Percentiles rank a stretch among this genome's conserved stretches.
These are phyloP conservation scores for Phycodurus eques DNA, from an alignment of 2,113 vertebrate species.

Conservation along the genomic window DNA sequence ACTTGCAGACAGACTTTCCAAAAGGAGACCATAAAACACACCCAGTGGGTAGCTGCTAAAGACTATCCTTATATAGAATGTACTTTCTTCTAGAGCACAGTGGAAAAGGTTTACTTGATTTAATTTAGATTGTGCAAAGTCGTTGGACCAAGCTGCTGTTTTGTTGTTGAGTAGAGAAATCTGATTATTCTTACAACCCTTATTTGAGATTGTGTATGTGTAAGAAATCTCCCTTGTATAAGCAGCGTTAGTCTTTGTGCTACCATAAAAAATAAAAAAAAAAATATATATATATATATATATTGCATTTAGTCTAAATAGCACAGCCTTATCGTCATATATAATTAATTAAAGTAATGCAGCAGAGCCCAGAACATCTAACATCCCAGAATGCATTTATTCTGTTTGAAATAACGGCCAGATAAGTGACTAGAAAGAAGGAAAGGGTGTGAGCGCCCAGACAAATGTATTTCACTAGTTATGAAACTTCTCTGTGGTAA, in stretches of 20 bases:
- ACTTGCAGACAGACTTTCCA: constrained; percentile 34
- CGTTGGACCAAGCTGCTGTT: neutral
- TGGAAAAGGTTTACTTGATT: constrained; percentile 15
- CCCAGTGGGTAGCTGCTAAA: constrained; percentile 33
- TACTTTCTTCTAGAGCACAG: neutral
- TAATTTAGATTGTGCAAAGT: constrained; percentile 16
- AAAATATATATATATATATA: too few species aligned
- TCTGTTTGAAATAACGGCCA: neutral
- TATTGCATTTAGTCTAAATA: neutral
- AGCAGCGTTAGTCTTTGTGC: neutral
- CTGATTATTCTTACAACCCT: neutral
- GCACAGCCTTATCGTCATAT: neutral
- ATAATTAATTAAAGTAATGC: neutral
- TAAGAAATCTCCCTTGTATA: neutral
- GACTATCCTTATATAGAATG: constrained; percentile 17
- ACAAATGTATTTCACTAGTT: neutral
- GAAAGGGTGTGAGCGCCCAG: neutral
- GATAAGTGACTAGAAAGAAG: neutral
- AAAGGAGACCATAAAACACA: constrained; percentile 33
- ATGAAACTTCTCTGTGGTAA: constrained; percentile 28
- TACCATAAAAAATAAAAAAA: neutral
- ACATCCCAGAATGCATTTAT: neutral
- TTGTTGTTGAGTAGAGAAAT: neutral
- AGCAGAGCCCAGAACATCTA: neutral
- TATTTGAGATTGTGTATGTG: neutral